Base-by-base conservation (phyloP, 2,113 vertebrate species). In the Macrotus californicus region DNA sequence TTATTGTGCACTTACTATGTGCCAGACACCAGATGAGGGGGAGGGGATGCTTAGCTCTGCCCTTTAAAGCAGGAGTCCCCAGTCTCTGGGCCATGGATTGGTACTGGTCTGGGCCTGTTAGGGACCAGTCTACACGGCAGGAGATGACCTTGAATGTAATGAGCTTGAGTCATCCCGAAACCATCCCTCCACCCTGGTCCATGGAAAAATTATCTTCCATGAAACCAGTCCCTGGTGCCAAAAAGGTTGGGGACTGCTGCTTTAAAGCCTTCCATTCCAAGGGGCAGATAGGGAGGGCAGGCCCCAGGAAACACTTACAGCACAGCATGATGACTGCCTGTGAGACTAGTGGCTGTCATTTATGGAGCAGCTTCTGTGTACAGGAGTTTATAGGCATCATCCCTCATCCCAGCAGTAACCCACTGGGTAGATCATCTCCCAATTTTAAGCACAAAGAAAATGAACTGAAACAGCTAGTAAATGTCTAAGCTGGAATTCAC, bases 391-490 rank as follows among this genome's bases (percentile, higher is more conserved):
- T 21, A 83, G 36, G n/a, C 46, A 41, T 69, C 12, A 8, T 46
- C 48, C n/a, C 6, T 67, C 43, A 29, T 36, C 11, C 13, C 80
- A 75, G 43, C 6, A 61, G 2, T n/a, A 73, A 41, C 66, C 39
- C 43, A 36, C 31, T 52, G 41, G 61, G 41, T 43, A 36, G 87
- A 69, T 82, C 41, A n/a, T 48, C 50, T 94, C 50, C 41, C 2
- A 48, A 15, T 83, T 83, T 80, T 83, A 89, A 91, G 72, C 36
- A 92, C 59, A 96, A 92, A 82, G 43, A 82, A 59, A 88, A 54
- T 94, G 87, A 50, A 61, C 21, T 46, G 39, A 61, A 90, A 52
- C 18, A 79, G 61, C 76, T 81, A 91, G 54, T 88, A 31, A 67
- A 50, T 73, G 34, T 80, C 50, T 64, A 70, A 31, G 41, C 52